Percentiles rank a stretch among this genome's conserved stretches.
These are phyloP conservation scores for Limnothrissa miodon DNA, from an alignment of 2,113 vertebrate species.

Conservation along the genomic window DNA sequence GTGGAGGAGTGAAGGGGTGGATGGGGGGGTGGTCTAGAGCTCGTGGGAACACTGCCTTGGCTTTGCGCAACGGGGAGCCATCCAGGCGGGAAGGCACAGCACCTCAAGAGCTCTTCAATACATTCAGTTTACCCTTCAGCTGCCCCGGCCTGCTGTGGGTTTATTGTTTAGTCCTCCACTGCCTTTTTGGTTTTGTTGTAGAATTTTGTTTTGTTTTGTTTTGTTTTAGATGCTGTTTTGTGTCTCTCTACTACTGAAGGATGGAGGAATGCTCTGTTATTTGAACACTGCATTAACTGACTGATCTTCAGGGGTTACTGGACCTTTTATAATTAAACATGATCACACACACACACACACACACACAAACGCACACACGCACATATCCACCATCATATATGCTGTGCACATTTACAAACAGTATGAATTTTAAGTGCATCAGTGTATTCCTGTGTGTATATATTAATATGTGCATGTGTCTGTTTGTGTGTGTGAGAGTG, in stretches of 20 bases:
- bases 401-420: background rate
- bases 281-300: background rate
- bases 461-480: too few species aligned
- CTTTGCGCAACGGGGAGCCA: conserved; percentile 37
- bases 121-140: background rate
- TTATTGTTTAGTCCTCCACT: conserved; percentile 1
- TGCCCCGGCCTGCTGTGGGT: background rate
- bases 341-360: background rate
- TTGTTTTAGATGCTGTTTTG: background rate
- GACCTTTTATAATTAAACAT: background rate
- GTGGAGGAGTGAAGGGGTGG: too few species aligned
- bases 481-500: too few species aligned
- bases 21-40: background rate
- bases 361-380: background rate
- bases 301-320: background rate
- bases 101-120: conserved; percentile 31
- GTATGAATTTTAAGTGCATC: conserved; percentile 19
- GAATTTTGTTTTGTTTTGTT: too few species aligned
- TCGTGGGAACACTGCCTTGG: conserved; percentile 32
- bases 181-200: too few species aligned
- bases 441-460: background rate
- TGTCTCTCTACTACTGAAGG: background rate
- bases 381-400: background rate
- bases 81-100: conserved; percentile 33
- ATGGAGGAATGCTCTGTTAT: background rate